Conservation (phyloP, 1,140 invertebrate genomes). For the Microplitis demolitor region DNA sequence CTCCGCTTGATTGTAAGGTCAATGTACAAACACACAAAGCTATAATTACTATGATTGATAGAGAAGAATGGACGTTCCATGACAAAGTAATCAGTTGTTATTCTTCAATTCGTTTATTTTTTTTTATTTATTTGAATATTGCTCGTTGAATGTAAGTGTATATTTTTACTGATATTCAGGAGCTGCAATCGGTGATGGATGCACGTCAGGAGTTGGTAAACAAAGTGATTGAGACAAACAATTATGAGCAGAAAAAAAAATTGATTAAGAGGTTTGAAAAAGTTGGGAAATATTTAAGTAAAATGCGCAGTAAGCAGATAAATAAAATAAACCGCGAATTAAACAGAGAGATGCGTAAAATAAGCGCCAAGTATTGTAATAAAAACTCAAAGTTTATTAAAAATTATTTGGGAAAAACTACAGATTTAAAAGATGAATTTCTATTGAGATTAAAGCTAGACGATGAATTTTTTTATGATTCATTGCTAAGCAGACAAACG, state of each 20-base stretch:
- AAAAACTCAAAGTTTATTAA: conserved; percentile 1
- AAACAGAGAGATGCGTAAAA: conserved; percentile 63
- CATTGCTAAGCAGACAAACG: background rate
- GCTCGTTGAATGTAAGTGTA: background rate
- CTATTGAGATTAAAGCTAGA: background rate
- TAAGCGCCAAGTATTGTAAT: conserved; percentile 52
- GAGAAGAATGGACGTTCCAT: conserved; percentile 69
- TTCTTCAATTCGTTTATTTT: background rate
- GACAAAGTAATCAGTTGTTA: conserved; percentile 57
- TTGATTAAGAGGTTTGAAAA: conserved; percentile 44
- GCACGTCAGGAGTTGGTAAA: conserved; percentile 63
- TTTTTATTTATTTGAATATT: conserved; percentile 11
- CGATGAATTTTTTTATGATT: conserved; percentile 7
- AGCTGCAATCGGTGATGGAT: conserved; percentile 68
- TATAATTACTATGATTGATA: conserved; percentile 69
- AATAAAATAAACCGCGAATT: conserved; percentile 43
- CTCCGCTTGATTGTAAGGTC: conserved; percentile 58
- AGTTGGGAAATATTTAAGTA: conserved; percentile 35
- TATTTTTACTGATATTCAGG: conserved; percentile 50
- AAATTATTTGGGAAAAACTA: background rate
- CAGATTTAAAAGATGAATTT: background rate
- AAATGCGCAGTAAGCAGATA: conserved; percentile 38
- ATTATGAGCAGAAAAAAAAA: conserved; percentile 57
- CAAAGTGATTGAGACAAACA: conserved; percentile 53
- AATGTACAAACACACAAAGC: conserved; percentile 63